Percentiles rank a stretch among this genome's conserved stretches.
These are phyloP conservation scores for Orthonevra nobilis DNA, from an alignment of 2,888 invertebrate species.

Conservation along the genomic window DNA sequence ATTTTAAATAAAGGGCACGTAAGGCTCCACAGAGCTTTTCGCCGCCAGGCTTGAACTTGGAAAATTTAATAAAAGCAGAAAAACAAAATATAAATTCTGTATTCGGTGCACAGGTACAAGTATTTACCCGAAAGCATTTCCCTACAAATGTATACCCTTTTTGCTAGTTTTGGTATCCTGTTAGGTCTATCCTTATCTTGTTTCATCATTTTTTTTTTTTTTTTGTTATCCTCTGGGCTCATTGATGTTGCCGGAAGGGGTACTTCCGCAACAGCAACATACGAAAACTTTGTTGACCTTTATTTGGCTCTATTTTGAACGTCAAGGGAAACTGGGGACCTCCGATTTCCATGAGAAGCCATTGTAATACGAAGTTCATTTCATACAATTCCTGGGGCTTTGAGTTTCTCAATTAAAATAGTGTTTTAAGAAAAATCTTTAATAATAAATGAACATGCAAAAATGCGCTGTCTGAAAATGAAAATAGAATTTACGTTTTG, in stretches of 20 bases:
- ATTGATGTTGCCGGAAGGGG: too few species aligned
- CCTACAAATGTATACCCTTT: neutral
- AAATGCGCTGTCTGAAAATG: too few species aligned
- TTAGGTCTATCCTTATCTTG: neutral
- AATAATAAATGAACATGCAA: too few species aligned
- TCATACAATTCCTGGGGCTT: too few species aligned
- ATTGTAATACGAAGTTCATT: too few species aligned
- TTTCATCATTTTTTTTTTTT: neutral
- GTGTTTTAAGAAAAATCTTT: too few species aligned
- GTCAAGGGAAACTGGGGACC: too few species aligned
- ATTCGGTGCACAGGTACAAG: neutral
- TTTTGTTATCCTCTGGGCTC: neutral
- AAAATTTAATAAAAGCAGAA: slow-evolving; percentile 44
- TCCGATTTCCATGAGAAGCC: too few species aligned
- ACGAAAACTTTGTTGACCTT: slow-evolving; percentile 19
- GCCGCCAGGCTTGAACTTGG: slow-evolving; percentile 11
- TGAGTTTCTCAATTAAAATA: too few species aligned
- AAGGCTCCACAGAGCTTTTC: slow-evolving; percentile 14
- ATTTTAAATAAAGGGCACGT: slow-evolving; percentile 46
- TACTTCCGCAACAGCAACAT: too few species aligned
- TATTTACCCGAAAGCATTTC: neutral
- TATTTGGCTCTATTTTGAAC: too few species aligned
- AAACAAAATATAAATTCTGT: slow-evolving; percentile 19
- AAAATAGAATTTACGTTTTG: too few species aligned
- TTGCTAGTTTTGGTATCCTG: slow-evolving; percentile 17